These are phyloP conservation scores for Porites rus DNA, from an alignment of 92 coral and sea anemone genomes.

Conservation along the genomic window DNA sequence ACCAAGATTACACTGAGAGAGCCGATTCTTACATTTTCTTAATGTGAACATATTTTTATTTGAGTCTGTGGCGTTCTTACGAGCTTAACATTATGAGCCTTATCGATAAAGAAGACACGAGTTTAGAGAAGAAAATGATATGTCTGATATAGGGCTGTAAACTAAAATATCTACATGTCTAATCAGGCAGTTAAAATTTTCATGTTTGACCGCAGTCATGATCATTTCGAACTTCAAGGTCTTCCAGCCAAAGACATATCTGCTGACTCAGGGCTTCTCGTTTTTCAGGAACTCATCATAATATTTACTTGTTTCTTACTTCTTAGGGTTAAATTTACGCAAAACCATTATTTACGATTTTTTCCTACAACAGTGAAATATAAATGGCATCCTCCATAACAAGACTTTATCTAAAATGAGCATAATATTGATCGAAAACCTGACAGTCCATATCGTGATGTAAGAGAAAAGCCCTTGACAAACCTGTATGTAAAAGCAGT, in stretches of 20 bases:
- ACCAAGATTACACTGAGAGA: not conserved
- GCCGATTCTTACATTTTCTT: not conserved
- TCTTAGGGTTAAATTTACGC: not conserved
- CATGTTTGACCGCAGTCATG: constrained; percentile 15
- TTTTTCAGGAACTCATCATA: no score
- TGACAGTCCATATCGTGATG: constrained; percentile 14
- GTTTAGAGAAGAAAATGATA: constrained; percentile 28
- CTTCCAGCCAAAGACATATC: not conserved
- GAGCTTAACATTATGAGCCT: constrained; percentile 7
- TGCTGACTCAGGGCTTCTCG: no score
- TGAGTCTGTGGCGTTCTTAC: not conserved
- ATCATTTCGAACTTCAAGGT: constrained; percentile 1
- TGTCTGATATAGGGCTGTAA: constrained; percentile 27
- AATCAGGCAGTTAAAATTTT: constrained; percentile 26
- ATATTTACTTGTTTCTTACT: no score
- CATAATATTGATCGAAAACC: constrained; percentile 3
- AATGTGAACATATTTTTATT: not conserved
- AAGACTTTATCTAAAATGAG: not conserved
- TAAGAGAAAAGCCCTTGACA: constrained; percentile 23
- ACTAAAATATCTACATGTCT: constrained; percentile 44
- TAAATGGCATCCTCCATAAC: not conserved
- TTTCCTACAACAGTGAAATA: not conserved
- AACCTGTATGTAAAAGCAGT: constrained; percentile 32
- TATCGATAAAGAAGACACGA: constrained; percentile 32
- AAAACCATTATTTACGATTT: not conserved